Conservation (phyloP, 2,888 invertebrate genomes). For the Steromphala cineraria region DNA sequence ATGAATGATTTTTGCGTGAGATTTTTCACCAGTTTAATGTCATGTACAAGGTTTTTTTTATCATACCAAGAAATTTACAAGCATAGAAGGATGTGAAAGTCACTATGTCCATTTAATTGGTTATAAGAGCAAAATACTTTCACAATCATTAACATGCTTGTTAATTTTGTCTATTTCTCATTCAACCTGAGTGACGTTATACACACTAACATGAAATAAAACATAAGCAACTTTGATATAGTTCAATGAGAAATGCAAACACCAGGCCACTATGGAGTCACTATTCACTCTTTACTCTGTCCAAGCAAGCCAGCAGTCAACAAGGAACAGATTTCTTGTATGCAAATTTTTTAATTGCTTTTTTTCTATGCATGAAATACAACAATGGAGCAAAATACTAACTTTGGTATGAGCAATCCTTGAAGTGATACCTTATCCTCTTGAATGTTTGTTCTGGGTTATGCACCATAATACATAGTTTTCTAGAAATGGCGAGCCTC, state of each 20-base stretch:
- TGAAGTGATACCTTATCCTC: not conserved
- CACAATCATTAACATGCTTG: too few relatives aligned
- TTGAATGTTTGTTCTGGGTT: not conserved
- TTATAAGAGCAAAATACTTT: too few relatives aligned
- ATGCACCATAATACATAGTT: not conserved
- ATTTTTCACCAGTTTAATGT: too few relatives aligned
- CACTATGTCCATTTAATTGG: too few relatives aligned
- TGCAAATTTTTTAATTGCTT: not conserved
- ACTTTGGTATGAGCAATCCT: conserved; percentile 12
- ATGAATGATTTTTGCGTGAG: too few relatives aligned
- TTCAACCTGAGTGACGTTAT: too few relatives aligned
- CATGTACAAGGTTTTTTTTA: too few relatives aligned
- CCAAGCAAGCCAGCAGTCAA: not conserved
- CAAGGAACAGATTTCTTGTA: not conserved
- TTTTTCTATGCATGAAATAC: not conserved
- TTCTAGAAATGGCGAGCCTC: not conserved
- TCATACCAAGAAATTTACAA: too few relatives aligned
- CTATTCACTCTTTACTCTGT: not conserved
- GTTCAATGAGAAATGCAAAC: not conserved
- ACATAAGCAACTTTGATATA: not conserved
- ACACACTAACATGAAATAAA: not conserved
- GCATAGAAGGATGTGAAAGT: too few relatives aligned
- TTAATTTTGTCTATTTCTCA: too few relatives aligned
- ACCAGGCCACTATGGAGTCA: not conserved
- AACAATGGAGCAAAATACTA: not conserved